These are phyloP conservation scores for Pseudochaenichthys georgianus DNA, from an alignment of 2,797 vertebrate genomes.

Conservation along the genomic window DNA sequence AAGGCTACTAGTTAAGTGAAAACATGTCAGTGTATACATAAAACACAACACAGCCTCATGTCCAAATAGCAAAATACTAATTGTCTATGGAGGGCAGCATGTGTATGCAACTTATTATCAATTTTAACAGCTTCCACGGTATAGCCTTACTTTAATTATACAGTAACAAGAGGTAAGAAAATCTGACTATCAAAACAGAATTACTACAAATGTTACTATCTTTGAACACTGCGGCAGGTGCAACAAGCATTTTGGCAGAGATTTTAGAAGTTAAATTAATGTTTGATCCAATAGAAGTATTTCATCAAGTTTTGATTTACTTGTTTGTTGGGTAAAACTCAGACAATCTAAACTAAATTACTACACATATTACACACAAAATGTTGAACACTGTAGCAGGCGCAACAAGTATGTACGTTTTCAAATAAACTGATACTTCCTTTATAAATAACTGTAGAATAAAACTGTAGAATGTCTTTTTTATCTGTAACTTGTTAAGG, in stretches of 20 bases:
- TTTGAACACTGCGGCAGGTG: neutral
- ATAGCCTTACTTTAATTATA: neutral
- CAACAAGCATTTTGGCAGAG: neutral
- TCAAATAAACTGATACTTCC: neutral
- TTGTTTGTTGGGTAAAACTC: no score
- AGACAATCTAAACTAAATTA: no score
- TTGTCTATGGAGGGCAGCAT: neutral
- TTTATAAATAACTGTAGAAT: neutral
- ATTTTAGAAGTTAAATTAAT: no score
- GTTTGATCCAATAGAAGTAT: no score
- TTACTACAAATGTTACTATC: neutral
- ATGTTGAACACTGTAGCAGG: no score
- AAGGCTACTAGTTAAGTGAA: neutral
- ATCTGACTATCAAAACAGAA: neutral
- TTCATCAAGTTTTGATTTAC: no score
- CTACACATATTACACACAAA: no score
- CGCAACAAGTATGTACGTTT: no score
- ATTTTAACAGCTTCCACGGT: neutral
- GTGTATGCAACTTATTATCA: neutral
- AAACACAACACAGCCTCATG: neutral
- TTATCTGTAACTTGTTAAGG: neutral
- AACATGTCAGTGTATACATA: no score
- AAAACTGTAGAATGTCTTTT: no score
- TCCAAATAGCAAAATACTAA: neutral
- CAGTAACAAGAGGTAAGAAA: neutral